Conservation (phyloP, 2,888 invertebrate species). For the Cheilosia urbana region DNA sequence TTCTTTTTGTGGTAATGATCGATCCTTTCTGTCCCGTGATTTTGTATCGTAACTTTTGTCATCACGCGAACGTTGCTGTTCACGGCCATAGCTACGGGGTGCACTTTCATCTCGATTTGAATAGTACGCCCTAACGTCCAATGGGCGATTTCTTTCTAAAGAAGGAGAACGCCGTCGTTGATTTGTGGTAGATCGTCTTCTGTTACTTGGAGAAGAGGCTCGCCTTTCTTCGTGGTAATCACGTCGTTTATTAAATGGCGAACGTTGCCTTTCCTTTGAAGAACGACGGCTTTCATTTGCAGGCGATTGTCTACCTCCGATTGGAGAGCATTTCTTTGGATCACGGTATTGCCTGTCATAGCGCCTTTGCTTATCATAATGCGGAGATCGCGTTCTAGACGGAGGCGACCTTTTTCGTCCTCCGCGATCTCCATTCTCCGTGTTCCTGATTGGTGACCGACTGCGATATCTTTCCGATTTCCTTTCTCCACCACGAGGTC, state of each 20-base stretch:
- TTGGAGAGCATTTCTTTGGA: neutral
- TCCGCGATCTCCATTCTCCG: neutral
- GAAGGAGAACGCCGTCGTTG: neutral
- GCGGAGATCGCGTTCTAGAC: neutral
- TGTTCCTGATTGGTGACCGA: conserved; percentile 31
- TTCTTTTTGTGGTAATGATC: neutral
- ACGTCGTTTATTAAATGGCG: neutral
- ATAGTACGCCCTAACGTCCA: neutral
- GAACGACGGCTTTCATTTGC: conserved; percentile 3
- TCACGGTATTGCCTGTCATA: neutral
- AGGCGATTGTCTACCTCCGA: conserved; percentile 2
- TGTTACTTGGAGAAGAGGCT: neutral
- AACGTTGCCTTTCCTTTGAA: neutral
- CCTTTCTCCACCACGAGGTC: neutral
- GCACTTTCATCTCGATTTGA: neutral
- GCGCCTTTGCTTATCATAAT: neutral
- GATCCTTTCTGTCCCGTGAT: neutral
- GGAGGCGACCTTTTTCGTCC: neutral
- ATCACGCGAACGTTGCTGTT: neutral
- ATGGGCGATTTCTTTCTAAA: neutral
- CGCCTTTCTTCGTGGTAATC: neutral
- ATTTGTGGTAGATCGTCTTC: neutral
- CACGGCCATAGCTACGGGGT: neutral
- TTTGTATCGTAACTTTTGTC: neutral
- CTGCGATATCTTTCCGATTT: conserved; percentile 22